These are phyloP conservation scores for Anas capensis DNA, from an alignment of 2,797 vertebrate species.

Conservation along the genomic window DNA sequence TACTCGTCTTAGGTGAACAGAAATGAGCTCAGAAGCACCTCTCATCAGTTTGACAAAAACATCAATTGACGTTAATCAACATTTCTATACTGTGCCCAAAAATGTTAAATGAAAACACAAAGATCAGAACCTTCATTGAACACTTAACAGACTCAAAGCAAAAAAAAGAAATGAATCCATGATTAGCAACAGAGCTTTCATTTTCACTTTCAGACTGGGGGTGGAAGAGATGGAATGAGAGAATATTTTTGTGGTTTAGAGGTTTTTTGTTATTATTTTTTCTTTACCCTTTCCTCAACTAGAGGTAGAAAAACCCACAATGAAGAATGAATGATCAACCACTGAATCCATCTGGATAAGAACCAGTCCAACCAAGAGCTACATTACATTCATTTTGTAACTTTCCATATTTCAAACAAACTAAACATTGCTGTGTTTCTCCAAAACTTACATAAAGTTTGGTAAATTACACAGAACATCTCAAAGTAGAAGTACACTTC, in stretches of 20 bases:
- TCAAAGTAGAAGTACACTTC: neutral
- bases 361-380: neutral
- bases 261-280: neutral
- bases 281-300: neutral
- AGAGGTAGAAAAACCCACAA: neutral
- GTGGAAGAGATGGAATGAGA: neutral
- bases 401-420: neutral
- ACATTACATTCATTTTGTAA: neutral
- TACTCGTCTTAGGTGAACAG: neutral
- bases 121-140: neutral
- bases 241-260: neutral
- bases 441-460: neutral
- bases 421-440: neutral
- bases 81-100: neutral
- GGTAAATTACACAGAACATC: neutral
- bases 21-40: neutral
- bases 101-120: neutral
- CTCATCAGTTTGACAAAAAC: neutral
- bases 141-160: neutral
- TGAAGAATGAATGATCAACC: accelerated
- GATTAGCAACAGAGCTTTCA: neutral
- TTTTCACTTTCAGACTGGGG: neutral
- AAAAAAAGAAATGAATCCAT: neutral
- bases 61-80: neutral
- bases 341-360: neutral